Conservation (phyloP, 2,113 vertebrate species). For the Lonchura striata region DNA sequence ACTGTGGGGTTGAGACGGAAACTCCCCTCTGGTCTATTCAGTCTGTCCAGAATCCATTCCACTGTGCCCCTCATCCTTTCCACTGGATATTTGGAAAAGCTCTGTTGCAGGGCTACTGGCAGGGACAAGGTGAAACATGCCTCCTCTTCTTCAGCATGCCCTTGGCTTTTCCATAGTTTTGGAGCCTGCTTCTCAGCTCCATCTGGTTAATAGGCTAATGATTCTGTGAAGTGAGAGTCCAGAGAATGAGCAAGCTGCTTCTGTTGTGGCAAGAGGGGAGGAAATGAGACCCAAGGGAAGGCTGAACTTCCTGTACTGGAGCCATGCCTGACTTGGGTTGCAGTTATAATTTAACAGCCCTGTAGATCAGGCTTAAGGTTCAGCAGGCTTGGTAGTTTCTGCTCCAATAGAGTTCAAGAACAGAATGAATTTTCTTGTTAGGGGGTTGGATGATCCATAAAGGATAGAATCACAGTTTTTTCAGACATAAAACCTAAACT, state of each 20-base stretch:
- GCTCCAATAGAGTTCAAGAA: neutral
- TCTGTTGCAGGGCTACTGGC: neutral
- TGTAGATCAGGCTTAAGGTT: neutral
- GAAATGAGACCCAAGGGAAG: neutral
- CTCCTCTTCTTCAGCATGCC: neutral
- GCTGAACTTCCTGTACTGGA: neutral
- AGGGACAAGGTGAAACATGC: neutral
- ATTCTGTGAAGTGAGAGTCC: neutral
- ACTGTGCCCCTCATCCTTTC: neutral
- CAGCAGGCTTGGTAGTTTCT: neutral
- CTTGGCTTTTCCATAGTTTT: neutral
- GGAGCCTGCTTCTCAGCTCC: neutral
- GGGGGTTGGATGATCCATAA: neutral
- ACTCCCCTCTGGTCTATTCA: neutral
- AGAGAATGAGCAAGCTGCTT: constrained; percentile 18
- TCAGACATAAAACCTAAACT: neutral
- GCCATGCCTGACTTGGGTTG: neutral
- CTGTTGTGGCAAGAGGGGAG: neutral
- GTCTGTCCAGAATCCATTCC: neutral
- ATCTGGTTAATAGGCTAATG: constrained; percentile 27
- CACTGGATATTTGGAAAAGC: neutral
- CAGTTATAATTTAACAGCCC: neutral
- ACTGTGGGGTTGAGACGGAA: neutral
- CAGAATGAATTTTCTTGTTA: neutral
- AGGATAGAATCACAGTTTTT: neutral